These are phyloP conservation scores for Coilia nasus DNA, from an alignment of 2,797 vertebrate genomes.

Conservation along the genomic window DNA sequence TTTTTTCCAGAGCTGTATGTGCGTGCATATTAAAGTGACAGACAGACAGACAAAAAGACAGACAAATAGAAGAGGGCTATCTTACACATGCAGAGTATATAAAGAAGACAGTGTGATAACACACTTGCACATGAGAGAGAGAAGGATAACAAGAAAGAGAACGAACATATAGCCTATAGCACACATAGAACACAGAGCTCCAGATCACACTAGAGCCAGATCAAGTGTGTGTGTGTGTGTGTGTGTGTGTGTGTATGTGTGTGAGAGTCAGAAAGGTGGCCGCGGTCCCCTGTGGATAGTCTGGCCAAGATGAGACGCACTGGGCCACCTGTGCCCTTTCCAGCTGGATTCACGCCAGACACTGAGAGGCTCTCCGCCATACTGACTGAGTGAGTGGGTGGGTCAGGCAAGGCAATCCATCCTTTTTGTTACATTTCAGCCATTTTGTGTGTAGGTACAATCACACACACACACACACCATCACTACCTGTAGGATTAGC, in stretches of 20 bases:
- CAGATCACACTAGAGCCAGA: conserved; percentile 6
- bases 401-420: too few relatives aligned
- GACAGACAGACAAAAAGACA: not conserved
- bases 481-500: too few relatives aligned
- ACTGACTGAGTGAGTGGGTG: too few relatives aligned
- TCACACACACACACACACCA: too few relatives aligned
- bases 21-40: not conserved
- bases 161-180: not conserved
- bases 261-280: not conserved
- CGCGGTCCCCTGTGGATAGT: not conserved
- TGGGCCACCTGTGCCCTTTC: conserved; percentile 20
- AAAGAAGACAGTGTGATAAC: too few relatives aligned
- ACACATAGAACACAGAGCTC: not conserved
- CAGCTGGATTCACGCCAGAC: conserved; percentile 4
- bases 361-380: not conserved
- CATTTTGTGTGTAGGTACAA: too few relatives aligned
- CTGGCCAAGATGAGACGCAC: conserved; percentile 24
- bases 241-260: not conserved
- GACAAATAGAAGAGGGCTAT: not conserved
- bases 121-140: not conserved
- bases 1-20: too few relatives aligned
- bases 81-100: not conserved
- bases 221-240: conserved; percentile 12
- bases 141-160: not conserved
- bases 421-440: too few relatives aligned